A percentile compares a stretch with the other conserved stretches of the same genome.
phyloP scores from a whole-genome alignment of 2,797 vertebrate genomes.

The Spinus olivaceus region DNA sequence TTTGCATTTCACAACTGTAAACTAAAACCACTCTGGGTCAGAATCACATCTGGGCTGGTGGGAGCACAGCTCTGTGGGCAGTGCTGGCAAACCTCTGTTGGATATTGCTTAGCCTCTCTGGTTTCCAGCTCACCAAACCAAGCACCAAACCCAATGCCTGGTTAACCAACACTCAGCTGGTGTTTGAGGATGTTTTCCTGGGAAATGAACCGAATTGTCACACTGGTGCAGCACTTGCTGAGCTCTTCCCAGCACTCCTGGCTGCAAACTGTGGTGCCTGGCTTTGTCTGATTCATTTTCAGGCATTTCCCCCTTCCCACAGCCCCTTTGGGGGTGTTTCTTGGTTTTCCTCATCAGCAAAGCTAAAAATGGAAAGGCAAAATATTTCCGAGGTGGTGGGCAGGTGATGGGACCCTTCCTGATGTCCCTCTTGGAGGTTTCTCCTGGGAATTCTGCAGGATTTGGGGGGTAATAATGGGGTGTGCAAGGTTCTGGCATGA shows the following conservation, averaged over 20 bases:
- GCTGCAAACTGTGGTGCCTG: not conserved
- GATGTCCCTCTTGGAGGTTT: not conserved
- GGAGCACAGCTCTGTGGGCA: not conserved
- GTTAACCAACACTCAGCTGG: not conserved
- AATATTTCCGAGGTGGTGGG: not conserved
- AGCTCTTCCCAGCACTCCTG: not conserved
- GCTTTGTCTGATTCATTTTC: not conserved
- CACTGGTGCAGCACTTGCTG: accelerated
- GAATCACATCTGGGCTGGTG: not conserved
- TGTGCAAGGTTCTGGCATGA: accelerated
- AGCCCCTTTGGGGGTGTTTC: not conserved
- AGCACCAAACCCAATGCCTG: not conserved
- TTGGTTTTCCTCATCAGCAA: not conserved
- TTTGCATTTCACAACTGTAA: not conserved
- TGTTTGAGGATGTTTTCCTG: not conserved
- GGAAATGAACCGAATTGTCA: not conserved
- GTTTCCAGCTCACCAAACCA: not conserved
- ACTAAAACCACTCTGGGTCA: not conserved
- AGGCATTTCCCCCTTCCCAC: not conserved
- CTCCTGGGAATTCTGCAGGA: accelerated
- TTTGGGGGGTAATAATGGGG: not conserved
- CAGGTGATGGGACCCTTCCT: not conserved
- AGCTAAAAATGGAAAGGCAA: not conserved
- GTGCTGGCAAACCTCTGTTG: not conserved
- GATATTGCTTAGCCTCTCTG: not conserved